A percentile compares a stretch with the other conserved stretches of the same genome.
Evolutionary conservation across 2,113 vertebrate genomes (phyloP).

Genomic region (Eupsittula cactorum): DNA sequence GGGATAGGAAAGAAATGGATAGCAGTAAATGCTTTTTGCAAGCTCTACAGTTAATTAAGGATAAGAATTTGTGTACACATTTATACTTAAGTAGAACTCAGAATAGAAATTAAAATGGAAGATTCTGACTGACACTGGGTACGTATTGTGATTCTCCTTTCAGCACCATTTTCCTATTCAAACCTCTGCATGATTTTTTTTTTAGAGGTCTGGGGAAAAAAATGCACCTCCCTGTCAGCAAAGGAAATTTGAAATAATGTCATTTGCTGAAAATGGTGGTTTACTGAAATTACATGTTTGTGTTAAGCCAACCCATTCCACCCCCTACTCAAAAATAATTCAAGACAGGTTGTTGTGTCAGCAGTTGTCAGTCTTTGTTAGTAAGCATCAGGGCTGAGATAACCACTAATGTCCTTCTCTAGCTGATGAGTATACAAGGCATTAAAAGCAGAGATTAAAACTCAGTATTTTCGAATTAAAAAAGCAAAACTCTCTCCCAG

Average conservation of each 20-base stretch:
- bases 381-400: background rate
- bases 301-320: constrained; percentile 25
- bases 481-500: background rate
- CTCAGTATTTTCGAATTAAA: background rate
- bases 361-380: constrained; percentile 58
- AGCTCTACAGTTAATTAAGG: constrained; percentile 36
- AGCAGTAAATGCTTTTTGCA: background rate
- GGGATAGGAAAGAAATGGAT: background rate
- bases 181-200: background rate
- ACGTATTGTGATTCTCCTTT: background rate
- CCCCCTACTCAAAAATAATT: constrained; percentile 24
- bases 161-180: background rate
- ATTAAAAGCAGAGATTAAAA: constrained; percentile 24
- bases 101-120: constrained; percentile 40
- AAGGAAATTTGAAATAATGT: constrained; percentile 33
- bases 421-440: background rate
- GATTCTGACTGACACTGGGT: background rate
- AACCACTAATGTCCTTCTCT: constrained; percentile 29
- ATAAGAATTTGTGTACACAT: background rate
- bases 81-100: constrained; percentile 11
- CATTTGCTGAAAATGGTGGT: constrained; percentile 19
- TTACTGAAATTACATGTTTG: constrained; percentile 49
- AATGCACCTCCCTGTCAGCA: background rate
- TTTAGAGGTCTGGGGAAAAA: background rate
- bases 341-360: constrained; percentile 39